A percentile compares a stretch with the other conserved stretches of the same genome.
Evolutionary conservation across 2,888 invertebrate species (phyloP).

Genomic region (Melanostoma mellinum): DNA sequence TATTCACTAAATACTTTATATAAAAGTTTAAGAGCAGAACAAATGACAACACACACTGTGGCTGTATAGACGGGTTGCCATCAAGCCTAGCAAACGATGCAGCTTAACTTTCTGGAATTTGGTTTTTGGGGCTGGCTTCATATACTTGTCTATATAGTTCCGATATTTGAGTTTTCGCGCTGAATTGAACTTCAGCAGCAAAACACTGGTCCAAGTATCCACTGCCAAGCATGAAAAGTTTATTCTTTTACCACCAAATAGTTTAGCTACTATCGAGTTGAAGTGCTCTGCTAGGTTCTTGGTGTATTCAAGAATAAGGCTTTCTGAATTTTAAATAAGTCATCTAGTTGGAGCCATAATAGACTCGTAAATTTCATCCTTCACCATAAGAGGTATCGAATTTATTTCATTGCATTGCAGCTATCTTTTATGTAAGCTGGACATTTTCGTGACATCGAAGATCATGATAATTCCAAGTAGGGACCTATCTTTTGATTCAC

Average conservation of each 20-base stretch:
- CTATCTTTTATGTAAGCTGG: not conserved
- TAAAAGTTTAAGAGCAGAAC: too few relatives aligned
- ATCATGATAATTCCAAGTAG: not conserved
- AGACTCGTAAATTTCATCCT: too few relatives aligned
- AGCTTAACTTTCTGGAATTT: too few relatives aligned
- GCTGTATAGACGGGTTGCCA: too few relatives aligned
- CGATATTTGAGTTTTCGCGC: not conserved
- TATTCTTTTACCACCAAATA: not conserved
- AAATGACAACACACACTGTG: too few relatives aligned
- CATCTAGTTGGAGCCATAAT: not conserved
- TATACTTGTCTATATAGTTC: not conserved
- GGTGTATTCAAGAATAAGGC: not conserved
- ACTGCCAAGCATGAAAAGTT: not conserved
- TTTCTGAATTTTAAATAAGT: not conserved
- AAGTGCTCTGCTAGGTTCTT: not conserved
- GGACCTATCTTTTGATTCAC: too few relatives aligned
- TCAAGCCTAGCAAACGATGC: too few relatives aligned
- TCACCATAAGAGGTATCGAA: not conserved
- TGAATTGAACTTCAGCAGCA: not conserved
- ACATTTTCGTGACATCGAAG: not conserved
- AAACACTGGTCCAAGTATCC: not conserved
- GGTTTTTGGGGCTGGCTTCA: too few relatives aligned
- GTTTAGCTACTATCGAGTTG: not conserved
- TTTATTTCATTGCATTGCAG: not conserved
- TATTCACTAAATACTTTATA: too few relatives aligned